phyloP scores from a whole-genome alignment of 1,140 invertebrate genomes.

The Caenorhabditis remanei region DNA sequence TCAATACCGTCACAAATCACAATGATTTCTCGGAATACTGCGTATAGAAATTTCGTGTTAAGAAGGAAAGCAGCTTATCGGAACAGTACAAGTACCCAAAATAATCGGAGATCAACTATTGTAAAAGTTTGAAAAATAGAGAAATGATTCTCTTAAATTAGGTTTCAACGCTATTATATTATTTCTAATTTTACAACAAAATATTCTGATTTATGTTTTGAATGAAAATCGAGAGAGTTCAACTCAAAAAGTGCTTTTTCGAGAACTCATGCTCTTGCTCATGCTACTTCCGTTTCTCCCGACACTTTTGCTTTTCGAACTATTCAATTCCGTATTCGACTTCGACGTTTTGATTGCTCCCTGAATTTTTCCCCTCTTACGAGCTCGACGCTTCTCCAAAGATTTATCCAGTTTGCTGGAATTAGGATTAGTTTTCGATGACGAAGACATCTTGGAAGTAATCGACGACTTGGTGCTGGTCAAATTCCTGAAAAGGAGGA shows the following conservation, averaged over 20 bases:
- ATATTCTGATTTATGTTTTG: too few relatives aligned
- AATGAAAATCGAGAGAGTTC: too few relatives aligned
- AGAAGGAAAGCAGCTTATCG: neutral
- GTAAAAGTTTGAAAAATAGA: neutral
- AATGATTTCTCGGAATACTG: neutral
- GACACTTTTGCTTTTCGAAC: neutral
- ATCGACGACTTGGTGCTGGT: neutral
- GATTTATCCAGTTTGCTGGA: neutral
- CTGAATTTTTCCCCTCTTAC: constrained; percentile 2
- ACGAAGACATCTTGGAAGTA: neutral
- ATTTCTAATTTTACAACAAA: too few relatives aligned
- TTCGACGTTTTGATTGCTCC: constrained; percentile 10
- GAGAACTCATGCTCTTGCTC: too few relatives aligned
- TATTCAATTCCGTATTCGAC: neutral
- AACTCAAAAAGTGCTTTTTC: too few relatives aligned
- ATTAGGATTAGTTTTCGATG: neutral
- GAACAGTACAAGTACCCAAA: neutral
- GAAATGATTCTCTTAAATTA: too few relatives aligned
- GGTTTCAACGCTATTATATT: too few relatives aligned
- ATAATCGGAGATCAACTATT: neutral
- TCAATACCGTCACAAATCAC: neutral
- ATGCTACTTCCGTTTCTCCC: neutral
- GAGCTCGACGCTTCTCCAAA: constrained; percentile 3
- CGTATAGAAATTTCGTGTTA: neutral
- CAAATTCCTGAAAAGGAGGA: neutral